phyloP scores from a whole-genome alignment of 2,113 vertebrate species.

The Xerus inauris region DNA sequence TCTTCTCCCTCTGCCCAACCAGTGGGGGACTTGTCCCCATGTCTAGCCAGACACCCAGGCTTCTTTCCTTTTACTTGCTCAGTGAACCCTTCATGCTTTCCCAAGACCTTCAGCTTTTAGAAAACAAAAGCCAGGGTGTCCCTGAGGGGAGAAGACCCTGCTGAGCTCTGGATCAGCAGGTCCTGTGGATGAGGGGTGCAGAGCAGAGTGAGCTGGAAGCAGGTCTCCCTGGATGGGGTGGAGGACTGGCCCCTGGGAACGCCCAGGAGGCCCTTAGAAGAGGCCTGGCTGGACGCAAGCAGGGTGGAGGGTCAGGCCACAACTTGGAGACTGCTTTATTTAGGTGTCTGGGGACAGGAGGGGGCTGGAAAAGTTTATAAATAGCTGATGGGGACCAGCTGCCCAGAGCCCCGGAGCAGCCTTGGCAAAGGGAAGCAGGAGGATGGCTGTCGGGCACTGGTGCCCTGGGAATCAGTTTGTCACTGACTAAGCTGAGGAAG shows the following conservation, averaged over 20 bases:
- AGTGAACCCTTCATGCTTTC: background rate
- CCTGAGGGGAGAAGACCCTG: background rate
- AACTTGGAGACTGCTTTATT: background rate
- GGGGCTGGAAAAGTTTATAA: background rate
- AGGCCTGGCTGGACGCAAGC: too few species aligned
- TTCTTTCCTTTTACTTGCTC: background rate
- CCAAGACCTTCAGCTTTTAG: background rate
- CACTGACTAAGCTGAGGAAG: too few species aligned
- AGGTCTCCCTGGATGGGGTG: too few species aligned
- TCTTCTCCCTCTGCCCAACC: background rate
- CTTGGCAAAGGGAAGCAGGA: too few species aligned
- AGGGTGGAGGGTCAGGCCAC: background rate
- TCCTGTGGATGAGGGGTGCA: background rate
- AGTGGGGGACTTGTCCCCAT: too few species aligned
- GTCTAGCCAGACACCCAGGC: background rate
- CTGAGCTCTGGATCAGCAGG: accelerated
- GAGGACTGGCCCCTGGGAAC: background rate
- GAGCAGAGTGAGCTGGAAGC: too few species aligned
- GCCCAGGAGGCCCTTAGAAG: background rate
- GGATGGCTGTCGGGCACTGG: too few species aligned
- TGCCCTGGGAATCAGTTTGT: too few species aligned
- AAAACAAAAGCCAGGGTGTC: background rate
- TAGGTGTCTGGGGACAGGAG: background rate
- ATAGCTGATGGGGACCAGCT: background rate
- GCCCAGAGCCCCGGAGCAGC: too few species aligned